Base-by-base conservation (phyloP, 2,888 invertebrate genomes). In the Orthonychiurus folsomi region DNA sequence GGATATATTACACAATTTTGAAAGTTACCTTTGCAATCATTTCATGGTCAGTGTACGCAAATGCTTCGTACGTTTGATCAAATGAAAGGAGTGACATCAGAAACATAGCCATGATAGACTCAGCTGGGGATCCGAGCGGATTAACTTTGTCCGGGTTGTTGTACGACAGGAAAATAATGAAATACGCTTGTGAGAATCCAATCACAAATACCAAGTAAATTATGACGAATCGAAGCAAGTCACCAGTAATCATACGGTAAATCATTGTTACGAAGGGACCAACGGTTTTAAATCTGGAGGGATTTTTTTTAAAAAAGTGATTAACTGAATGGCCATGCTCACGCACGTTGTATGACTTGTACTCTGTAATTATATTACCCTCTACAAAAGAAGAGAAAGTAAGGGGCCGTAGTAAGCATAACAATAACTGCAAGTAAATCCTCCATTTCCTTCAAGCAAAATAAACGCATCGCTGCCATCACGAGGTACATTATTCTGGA, bases 221-320 rank as follows among this genome's bases (percentile, higher is more conserved):
- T 56, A 89, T 88, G 66, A 95, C 93, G 78, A 99, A 99, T 69
- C 97, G 84, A 26, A 96, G 80, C 28, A 97, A 81, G 79, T 99
- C 97, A 62, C 96, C 94, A 84, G 89, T 88, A 57, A 97, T 89
- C 93, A 99, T 97, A 69, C 95, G 85, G 79, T 97, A 97, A 73
- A 99, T 94, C 96, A 97, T 97, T 71, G 96, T 93, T n/a, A 97
- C 97, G 84, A 97, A 97, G 0, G 97, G 97, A 2, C 97, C 97
- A 1, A 97, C 95, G 0, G 95, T 93, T 79, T 94, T 93, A 78
- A 97, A 93, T 18, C 97, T 93, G 79, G n/a, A n/a, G n/a, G n/a
- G n/a, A n/a, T n/a, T n/a, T n/a, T n/a, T n/a, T 18, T 37, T n/a
- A 21, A 3, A 18, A 26, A 1, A 47, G n/a, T n/a, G n/a, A n/a